Base-by-base conservation (phyloP, 1,140 invertebrate genomes). In the Cydia splendana region DNA sequence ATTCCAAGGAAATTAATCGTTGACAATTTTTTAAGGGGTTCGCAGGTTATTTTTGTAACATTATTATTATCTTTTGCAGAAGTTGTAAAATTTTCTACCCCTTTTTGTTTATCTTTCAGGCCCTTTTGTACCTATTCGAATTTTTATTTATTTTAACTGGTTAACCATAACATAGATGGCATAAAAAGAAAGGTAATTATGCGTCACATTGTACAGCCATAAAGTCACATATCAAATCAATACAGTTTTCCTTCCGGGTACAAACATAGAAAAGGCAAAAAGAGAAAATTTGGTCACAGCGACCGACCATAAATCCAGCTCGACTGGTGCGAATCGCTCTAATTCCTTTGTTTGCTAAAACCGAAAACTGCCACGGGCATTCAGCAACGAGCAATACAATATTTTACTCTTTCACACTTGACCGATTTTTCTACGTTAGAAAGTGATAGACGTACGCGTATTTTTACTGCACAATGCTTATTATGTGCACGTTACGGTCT, bases 281-380 rank as follows among this genome's bases (percentile, higher is more conserved):
- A 81, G 83, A 83, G 80, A 82, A 88, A 86, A 84, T 82, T 88
- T 87, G 86, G 85, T 87, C 85, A 85, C 78, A 78, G 82, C 83
- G 80, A 79, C 81, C 81, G 78, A 81, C 81, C 82, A 88, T 90
- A 90, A 90, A 88, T 90, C 81, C 71, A 67, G 78, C 82, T 75
- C 45, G 81, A 78, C 78, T 79, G 79, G 83, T 80, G 82, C 82
- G 82, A 81, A 84, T 81, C 79, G 82, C 79, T 85, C 85, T 88
- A 88, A 90, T 88, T 87, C 87, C 86, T 90, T 90, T 90, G 88
- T 90, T 88, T 88, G 86, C 81, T 76, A 86, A 86, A 88, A 87
- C 84, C 85, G 88, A 90, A 86, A 86, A 87, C 84, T 85, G 86
- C 76, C 77, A 78, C 79, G 80, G 82, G 78, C 82, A 81, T 78